phyloP scores from a whole-genome alignment of 2,113 vertebrate genomes.

The Manacus vitellinus region DNA sequence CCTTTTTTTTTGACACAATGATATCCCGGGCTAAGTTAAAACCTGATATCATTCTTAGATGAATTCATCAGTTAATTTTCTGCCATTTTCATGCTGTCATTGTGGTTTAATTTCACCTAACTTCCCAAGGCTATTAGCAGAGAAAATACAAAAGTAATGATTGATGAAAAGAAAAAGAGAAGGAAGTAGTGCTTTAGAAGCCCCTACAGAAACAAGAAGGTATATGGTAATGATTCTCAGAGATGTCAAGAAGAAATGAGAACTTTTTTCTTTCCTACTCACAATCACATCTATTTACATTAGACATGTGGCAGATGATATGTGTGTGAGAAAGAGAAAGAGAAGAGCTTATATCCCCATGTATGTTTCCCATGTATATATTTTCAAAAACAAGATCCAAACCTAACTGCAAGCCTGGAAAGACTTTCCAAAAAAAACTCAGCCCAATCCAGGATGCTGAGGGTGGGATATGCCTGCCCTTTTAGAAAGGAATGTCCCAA shows the following conservation, averaged over 20 bases:
- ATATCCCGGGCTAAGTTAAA: not conserved
- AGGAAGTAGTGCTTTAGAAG: not conserved
- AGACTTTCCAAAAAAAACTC: not conserved
- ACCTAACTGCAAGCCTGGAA: not conserved
- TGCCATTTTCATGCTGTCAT: slow-evolving; percentile 1
- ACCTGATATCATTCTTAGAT: slow-evolving; percentile 8
- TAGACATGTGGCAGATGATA: not conserved
- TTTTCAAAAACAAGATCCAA: not conserved
- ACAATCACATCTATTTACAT: not conserved
- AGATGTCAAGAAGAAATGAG: not conserved
- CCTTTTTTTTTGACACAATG: not conserved
- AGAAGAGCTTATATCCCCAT: not conserved
- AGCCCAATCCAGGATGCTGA: not conserved
- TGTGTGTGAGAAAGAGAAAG: not conserved
- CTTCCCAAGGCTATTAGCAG: not conserved
- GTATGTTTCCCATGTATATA: not conserved
- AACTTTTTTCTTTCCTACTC: not conserved
- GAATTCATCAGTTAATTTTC: not conserved
- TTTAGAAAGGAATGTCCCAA: not conserved
- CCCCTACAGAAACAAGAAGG: not conserved
- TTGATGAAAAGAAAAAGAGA: not conserved
- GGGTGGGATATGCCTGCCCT: not conserved
- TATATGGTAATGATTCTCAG: not conserved
- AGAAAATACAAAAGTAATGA: not conserved
- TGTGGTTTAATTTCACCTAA: slow-evolving; percentile 32